A percentile compares a stretch with the other conserved stretches of the same genome.
Evolutionary conservation across 2,113 vertebrate genomes (phyloP).

Genomic region (Odocoileus virginianus): DNA sequence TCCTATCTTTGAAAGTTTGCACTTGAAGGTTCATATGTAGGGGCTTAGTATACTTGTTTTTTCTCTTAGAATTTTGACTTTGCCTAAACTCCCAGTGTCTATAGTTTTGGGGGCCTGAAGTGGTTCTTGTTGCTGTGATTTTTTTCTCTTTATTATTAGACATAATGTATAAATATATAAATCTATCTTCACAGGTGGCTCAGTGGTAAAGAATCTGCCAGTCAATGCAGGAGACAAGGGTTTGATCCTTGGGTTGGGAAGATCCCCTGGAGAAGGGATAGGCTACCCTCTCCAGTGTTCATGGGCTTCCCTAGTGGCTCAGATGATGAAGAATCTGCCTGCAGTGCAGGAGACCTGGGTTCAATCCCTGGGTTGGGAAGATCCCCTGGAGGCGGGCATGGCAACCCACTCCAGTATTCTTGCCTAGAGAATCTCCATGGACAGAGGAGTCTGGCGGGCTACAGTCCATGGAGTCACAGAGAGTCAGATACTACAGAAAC

Average conservation of each 20-base stretch:
- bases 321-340: not conserved
- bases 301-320: not conserved
- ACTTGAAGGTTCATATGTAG: not conserved
- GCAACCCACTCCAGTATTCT: not conserved
- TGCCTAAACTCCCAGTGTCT: not conserved
- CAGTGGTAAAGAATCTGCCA: not conserved
- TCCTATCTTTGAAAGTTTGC: not conserved
- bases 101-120: not conserved
- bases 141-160: constrained; percentile 58
- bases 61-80: not conserved
- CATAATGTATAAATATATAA: not conserved
- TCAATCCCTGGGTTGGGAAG: not conserved
- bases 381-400: not conserved
- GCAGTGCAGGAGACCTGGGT: not conserved
- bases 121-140: not conserved
- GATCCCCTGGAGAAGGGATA: not conserved
- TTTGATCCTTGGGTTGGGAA: not conserved
- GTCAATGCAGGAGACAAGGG: not conserved
- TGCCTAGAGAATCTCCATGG: not conserved
- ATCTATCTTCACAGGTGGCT: not conserved
- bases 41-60: not conserved
- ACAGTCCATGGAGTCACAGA: not conserved
- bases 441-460: not conserved
- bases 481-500: not conserved
- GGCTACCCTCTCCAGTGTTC: not conserved